Base-by-base conservation (phyloP, 2,113 vertebrate genomes). In the Puffinus mauretanicus region DNA sequence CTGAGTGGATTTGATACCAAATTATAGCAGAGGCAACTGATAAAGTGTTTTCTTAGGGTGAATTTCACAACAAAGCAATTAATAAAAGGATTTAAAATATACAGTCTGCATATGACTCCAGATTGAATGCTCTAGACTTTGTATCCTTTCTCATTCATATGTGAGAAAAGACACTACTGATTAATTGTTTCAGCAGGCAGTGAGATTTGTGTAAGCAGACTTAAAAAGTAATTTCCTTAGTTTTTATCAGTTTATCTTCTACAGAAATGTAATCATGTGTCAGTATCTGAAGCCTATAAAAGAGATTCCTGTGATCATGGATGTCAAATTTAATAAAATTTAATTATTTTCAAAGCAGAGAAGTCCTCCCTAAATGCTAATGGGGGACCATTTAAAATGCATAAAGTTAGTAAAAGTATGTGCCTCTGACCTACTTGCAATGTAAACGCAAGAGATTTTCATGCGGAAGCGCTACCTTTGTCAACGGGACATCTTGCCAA, bases 11-110 rank as follows among this genome's bases (percentile, higher is more conserved):
- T 84, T 77, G 49, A n/a, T 80, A 75, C 58, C 77, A 96, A 92
- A 97, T 97, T 82, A 67, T 84, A 96, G 82, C 78, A 78, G 93
- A 85, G 36, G 70, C 69, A 97, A 90, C 82, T 95, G 90, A 94
- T 96, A 92, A 97, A 96, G 81, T 96, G 60, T 96, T 92, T 95
- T 93, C 86, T 93, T 88, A 82, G 92, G 87, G 73, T 93, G 67
- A 90, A 60, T 96, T 96, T 96, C 81, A 95, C 96, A 98, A 97
- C 86, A 95, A 96, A 97, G 84, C 96, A 94, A 91, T 93, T 97
- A 97, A 98, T 83, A 92, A 96, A 94, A 96, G 65, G 47, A 94
- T 95, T 94, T 91, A 69, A 96, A 97, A 89, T 94, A 94, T 20
- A 47, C 90, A 94, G 85, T 46, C 79, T 96, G 85, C 66, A 70